Evolutionary conservation across 2,797 vertebrate genomes (phyloP), one percentile per base, ranked within the genome.

Genomic region (Hemibagrus guttatus): DNA sequence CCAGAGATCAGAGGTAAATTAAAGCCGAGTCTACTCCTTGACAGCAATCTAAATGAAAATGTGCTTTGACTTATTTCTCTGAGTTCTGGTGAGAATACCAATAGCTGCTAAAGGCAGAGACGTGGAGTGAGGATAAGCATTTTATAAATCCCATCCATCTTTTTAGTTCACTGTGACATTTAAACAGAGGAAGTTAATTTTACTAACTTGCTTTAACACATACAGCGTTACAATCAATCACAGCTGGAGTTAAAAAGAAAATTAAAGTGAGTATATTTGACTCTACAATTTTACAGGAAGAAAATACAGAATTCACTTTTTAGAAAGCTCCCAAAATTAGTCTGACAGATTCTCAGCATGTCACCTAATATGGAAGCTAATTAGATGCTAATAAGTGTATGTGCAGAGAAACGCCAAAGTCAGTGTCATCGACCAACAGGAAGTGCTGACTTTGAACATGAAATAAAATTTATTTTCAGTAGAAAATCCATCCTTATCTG

Each of bases 31-130:
- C 88, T 90, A 90, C 90, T 89, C 93, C 93, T 94, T 87, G 94
- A 95, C 93, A 93, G 91, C 91, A 89, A 84, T 93, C 93, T 84
- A 93, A 93, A 91, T 93, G 93, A 94, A 92, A 94, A 94, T 93
- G 93, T 91, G 92, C 92, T 93, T 90, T 91, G 90, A 89, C 92
- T 90, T 93, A 92, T 92, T 91, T 90, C 88, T 89, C 86, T 66
- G 88, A 87, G 92, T 90, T 89, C 93, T 91, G 93, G 91, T 89
- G 91, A 91, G 94, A 95, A 95, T 95, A 95, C 93, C 91, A 95
- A 95, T 94, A 93, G 91, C 87, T 91, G 91, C 94, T 93, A 91
- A 92, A 93, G 93, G 93, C 92, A 89, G 89, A 85, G 87, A 85
- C 90, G 90, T 83, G 64, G 87, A 87, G 85, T 85, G 91, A 85